Evolutionary conservation across 2,888 invertebrate genomes (phyloP), one percentile per base, ranked within the genome.

Genomic region (Zonitis immaculata): DNA sequence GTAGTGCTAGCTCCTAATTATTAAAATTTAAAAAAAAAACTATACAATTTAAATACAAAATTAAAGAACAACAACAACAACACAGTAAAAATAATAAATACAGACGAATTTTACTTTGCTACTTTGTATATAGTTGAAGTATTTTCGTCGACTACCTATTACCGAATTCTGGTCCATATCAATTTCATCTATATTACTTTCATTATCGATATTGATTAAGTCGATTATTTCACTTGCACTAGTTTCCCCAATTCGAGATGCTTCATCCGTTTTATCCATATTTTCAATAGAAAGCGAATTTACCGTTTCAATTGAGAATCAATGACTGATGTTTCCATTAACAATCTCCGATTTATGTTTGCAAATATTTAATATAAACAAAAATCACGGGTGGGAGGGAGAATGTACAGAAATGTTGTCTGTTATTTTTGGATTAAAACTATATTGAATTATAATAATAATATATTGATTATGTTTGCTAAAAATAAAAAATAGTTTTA

Each of bases 1-100:
- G 81, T 75, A 90, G 87, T 67, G 82, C 80, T 75, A 91, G 83
- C 76, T 90, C 89, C 88, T 88, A 79, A 75, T 62, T 60, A 64
- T 62, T 49, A 44, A 55, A 35, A 49, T n/a, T n/a, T n/a, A n/a
- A n/a, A n/a, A n/a, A n/a, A n/a, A n/a, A n/a, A n/a, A n/a, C n/a
- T n/a, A n/a, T 14, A n/a, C 18, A 9, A 39, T 4, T 39, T 16
- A 20, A 1, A n/a, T 11, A 9, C 12, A 20, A 39, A 39, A n/a
- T 39, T n/a, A 18, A 4, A 20, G 1, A 54, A 27, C 42, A 42
- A 48, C 16, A 11, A 48, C 20, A 26, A 25, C 18, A 7, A 44
- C 8, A 27, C 35, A 11, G 2, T 28, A 51, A 45, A 16, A 39
- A 47, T 51, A 18, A 20, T 47, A 30, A 11, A 35, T 30, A 35